Evolutionary conservation across 1,140 invertebrate genomes (phyloP), one percentile per base, ranked within the genome.

Genomic region (Orussus abietinus): DNA sequence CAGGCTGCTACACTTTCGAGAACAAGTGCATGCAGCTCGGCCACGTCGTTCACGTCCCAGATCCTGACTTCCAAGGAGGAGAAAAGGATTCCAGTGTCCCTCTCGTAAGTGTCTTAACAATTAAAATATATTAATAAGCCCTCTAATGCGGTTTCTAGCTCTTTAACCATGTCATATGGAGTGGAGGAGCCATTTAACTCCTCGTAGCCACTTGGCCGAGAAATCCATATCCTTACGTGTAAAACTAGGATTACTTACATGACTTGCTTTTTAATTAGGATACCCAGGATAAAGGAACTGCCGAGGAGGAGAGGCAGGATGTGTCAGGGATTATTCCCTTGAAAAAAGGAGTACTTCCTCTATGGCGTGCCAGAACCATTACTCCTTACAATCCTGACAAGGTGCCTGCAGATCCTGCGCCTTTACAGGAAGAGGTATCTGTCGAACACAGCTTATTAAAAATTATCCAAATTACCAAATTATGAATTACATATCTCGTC

Each of bases 21-120:
- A 72, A 71, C 26, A 52, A 61, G 36, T 81, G 79, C 36, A 82
- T 87, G 76, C 76, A 82, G 38, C 79, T 83, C 46, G 84, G 84
- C 2, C 80, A 78, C 51, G 80, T 82, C 46, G 49, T 78, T 32
- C 75, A 77, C 5, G 67, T 76, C 38, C 66, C 69, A 48, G 74
- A 78, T 45, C 67, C 69, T 7, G 68, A 74, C 35, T 71, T 67
- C 40, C 13, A 4, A 29, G 73, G 69, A 25, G 65, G 66, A 9
- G 72, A 74, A n/a, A n/a, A n/a, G n/a, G n/a, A n/a, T n/a, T n/a
- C n/a, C n/a, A n/a, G n/a, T n/a, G n/a, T n/a, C n/a, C n/a, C n/a
- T n/a, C n/a, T n/a, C n/a, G n/a, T n/a, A n/a, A n/a, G n/a, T n/a
- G n/a, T n/a, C n/a, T n/a, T n/a, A n/a, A n/a, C n/a, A n/a, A n/a